Evolutionary conservation across 2,113 vertebrate genomes (phyloP), one percentile per base, ranked within the genome.

Genomic region (Tautogolabrus adspersus): DNA sequence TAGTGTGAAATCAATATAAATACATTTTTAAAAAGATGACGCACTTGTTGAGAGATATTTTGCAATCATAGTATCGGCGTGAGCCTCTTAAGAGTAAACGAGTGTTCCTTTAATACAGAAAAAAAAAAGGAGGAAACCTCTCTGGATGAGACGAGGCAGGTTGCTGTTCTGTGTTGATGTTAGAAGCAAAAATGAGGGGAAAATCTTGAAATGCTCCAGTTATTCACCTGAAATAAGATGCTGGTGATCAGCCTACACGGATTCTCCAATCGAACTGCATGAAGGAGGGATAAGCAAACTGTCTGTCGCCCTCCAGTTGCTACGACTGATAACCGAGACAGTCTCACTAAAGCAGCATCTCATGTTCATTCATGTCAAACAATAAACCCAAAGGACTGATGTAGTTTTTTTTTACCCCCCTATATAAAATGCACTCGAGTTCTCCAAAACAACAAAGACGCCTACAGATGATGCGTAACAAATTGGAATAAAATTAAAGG

Each of bases 1-100:
- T 54, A 54, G 37, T 23, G 93, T 93, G 94, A 94, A 94, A 94
- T 92, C 49, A 81, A 91, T 92, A 94, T 94, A 94, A 94, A 94
- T 94, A 94, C 90, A 88, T 85, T 89, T 34, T 86, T 82, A 60
- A 93, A 92, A 94, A 92, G 81, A 84, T 81, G 83, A 80, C 22
- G 65, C 79, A 82, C 61, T 72, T 66, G 57, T n/a, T 59, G 81
- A n/a, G 54, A 72, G 77, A 82, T 68, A 72, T 65, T 77, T 65
- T 57, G 83, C 82, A 77, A 84, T 89, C 66, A 5, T 62, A 63
- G 75, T 46, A 54, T 66, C 61, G 56, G 56, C 16, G 9, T 6
- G 26, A 75, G 62, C 64, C 61, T 71, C 68, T 40, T 34, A 44
- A 58, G 12, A 76, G 6, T 49, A 58, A 40, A 19, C 30, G 37